Evolutionary conservation across 2,888 invertebrate species (phyloP), one percentile per base, ranked within the genome.

Genomic region (Polyommatus iphigenia): DNA sequence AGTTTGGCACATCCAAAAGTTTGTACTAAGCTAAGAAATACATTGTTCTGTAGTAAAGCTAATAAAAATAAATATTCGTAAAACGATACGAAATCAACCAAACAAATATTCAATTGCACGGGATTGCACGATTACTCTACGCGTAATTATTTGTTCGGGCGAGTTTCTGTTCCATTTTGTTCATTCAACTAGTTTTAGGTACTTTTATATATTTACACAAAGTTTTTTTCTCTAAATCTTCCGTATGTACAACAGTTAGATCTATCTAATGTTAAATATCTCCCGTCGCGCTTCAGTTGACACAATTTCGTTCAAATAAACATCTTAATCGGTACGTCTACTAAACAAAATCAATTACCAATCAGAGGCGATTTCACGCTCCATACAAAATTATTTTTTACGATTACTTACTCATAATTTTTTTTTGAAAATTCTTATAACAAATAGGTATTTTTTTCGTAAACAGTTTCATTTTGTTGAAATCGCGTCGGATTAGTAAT

Each of bases 401-500:
- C 80, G 46, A 76, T 76, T 71, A 32, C 0, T 71, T 50, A 78
- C 59, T 6, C 41, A 76, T 20, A 46, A 4, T 24, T 15, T 67
- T 67, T 78, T 78, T 77, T 75, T 29, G 78, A 79, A 62, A 57
- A 57, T 32, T 78, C 54, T 20, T 46, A 78, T 75, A 75, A 75
- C 75, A 75, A 72, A 75, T 75, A 54, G 29, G 15, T 62, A 62
- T 32, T 32, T 67, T 67, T 67, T 54, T 50, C 75, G 46, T 75
- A 54, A 75, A 75, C 50, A 75, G 78, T 80, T 76, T 78, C 77
- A 83, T 84, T 85, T 82, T 83, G 85, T 85, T 82, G 91, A 92
- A 93, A 94, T 92, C 91, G 92, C 91, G 83, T 94, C 92, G 88
- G 92, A 93, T 96, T 96, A 97, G 96, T 96, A 96, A 95, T 96